Conservation (phyloP, 1,140 invertebrate species). For the Sycophila sp. region DNA sequence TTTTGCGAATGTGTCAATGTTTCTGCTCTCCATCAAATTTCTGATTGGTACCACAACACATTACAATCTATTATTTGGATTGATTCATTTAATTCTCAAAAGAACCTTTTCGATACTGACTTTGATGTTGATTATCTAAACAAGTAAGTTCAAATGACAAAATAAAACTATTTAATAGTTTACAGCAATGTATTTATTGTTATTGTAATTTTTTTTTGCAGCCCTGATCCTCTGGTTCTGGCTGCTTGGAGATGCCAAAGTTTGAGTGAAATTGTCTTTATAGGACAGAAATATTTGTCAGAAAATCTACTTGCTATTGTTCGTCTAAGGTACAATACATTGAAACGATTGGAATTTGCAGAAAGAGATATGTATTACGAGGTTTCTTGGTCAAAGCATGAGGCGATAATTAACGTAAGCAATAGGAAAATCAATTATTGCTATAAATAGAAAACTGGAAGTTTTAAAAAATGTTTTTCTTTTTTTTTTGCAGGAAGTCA, state of each 20-base stretch:
- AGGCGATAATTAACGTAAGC: slow-evolving; percentile 54
- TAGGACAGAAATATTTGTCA: slow-evolving; percentile 72
- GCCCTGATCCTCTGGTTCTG: slow-evolving; percentile 79
- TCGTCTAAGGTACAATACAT: slow-evolving; percentile 70
- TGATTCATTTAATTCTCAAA: slow-evolving; percentile 68
- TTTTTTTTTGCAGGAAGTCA: slow-evolving; percentile 59
- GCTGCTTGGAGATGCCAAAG: slow-evolving; percentile 79
- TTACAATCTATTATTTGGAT: slow-evolving; percentile 77
- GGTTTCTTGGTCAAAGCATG: slow-evolving; percentile 46
- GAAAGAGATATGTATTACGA: slow-evolving; percentile 64
- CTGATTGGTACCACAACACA: slow-evolving; percentile 71
- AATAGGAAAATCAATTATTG: neutral
- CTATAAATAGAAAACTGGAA: neutral
- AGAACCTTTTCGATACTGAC: slow-evolving; percentile 47
- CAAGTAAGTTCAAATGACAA: slow-evolving; percentile 47
- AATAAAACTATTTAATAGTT: slow-evolving; percentile 13
- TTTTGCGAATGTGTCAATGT: slow-evolving; percentile 78
- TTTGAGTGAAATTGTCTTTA: slow-evolving; percentile 72
- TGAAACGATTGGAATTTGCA: slow-evolving; percentile 74
- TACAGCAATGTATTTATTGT: neutral
- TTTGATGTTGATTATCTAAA: slow-evolving; percentile 46
- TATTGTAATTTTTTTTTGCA: slow-evolving; percentile 43
- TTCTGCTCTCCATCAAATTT: slow-evolving; percentile 68
- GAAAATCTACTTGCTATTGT: slow-evolving; percentile 78
- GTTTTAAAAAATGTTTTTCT: neutral